Base-by-base conservation (phyloP, 2,113 vertebrate species). In the Empidonax alnorum region DNA sequence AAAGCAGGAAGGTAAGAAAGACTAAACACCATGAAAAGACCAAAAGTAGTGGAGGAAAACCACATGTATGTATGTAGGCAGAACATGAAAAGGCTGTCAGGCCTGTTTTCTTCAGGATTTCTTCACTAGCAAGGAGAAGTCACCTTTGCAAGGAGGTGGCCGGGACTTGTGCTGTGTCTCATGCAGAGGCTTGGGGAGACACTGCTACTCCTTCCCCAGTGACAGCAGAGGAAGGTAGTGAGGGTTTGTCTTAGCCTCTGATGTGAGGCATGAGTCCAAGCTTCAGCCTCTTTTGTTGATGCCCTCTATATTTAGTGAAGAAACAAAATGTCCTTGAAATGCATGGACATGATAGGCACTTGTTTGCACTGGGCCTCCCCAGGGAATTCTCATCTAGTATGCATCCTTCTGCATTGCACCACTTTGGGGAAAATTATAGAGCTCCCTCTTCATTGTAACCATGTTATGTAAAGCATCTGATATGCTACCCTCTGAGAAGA, bases 181-280 rank as follows among this genome's bases (percentile, higher is more conserved):
- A 16, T 0, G 1, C n/a, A 10, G 47, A 79, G 37, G 5, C 10
- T 15, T 75, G 53, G n/a, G 17, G 21, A 59, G 31, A 67, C 1
- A 0, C 52, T 75, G 66, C 49, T 87, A 12, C 41, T 84, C 33
- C 49, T 69, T 92, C 14, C 37, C 24, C 47, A 66, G 30, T 13
- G 49, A 27, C 55, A 65, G 80, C 62, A 21, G 50, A 71, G 79
- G 44, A 93, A 61, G 39, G 35, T 68, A 84, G 9, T 8, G 73
- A 86, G 89, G 17, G 27, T 94, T 52, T 6, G 1, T 39, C 47
- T 59, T 5, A 47, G 39, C 14, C n/a, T 80, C 28, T 2, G 2
- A 33, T 31, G 14, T 11, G 42, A 84, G 68, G 27, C 42, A 53
- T 0, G 7, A 71, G 46, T 50, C 59, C 56, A 80, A 90, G 41